A percentile compares a stretch with the other conserved stretches of the same genome.
phyloP scores from a whole-genome alignment of 1,140 invertebrate species.

The Antheraea pernyi region DNA sequence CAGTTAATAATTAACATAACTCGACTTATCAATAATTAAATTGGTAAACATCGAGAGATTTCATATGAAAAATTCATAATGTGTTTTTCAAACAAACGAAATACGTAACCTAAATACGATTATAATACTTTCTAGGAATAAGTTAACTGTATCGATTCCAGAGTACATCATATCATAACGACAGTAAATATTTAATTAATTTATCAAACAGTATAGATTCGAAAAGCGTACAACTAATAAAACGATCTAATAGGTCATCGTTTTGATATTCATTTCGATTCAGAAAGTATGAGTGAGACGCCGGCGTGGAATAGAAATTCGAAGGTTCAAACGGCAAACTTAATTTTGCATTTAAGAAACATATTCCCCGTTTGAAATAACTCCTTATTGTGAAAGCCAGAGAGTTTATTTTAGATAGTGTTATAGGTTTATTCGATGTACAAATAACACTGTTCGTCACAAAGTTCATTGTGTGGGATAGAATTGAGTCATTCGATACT shows the following conservation, averaged over 20 bases:
- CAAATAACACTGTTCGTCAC: slow-evolving; percentile 6
- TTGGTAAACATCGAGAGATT: not conserved
- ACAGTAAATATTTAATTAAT: slow-evolving; percentile 28
- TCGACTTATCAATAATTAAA: too few species aligned
- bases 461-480: slow-evolving; percentile 27
- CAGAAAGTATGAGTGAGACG: slow-evolving; percentile 19
- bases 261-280: slow-evolving; percentile 31
- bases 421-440: not conserved
- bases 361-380: not conserved
- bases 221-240: slow-evolving; percentile 28
- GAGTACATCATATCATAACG: slow-evolving; percentile 5
- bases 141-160: slow-evolving; percentile 10
- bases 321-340: not conserved
- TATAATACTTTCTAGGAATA: not conserved
- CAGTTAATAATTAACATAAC: too few species aligned
- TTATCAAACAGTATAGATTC: slow-evolving; percentile 21
- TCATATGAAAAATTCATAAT: not conserved
- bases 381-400: not conserved
- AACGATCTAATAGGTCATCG: slow-evolving; percentile 26
- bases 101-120: not conserved
- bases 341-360: not conserved
- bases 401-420: not conserved
- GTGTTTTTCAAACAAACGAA: not conserved
- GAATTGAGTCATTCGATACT: slow-evolving; percentile 45
- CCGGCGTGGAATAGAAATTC: slow-evolving; percentile 20